Base-by-base conservation (phyloP, 2,888 invertebrate genomes). In the Lepidonotus clava region DNA sequence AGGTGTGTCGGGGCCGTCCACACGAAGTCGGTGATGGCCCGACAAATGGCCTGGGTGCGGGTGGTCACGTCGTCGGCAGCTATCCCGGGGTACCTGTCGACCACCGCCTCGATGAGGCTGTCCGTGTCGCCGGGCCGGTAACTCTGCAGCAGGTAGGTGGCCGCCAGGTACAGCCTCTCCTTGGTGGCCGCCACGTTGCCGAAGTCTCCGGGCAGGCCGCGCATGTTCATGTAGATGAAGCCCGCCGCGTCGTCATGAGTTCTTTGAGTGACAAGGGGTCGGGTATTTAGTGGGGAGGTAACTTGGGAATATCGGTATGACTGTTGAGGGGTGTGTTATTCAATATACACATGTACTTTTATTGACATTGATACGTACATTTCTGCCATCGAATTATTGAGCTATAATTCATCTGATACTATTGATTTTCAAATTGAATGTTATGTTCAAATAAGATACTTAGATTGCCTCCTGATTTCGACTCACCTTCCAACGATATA, bases 171-270 rank as follows among this genome's bases (percentile, higher is more conserved):
- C 41, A 83, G 41, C 8, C 11, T 18, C 8, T 14, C n/a, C 51
- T 41, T 84, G 21, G 56, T 67, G 5, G 14, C 56, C 5, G 84
- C 84, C 0, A 61, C 28, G 40, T 84, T 84, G n/a, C 53, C 56
- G n/a, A 24, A n/a, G 40, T 84, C 24, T 38, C 84, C 84, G 2
- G 36, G 36, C 11, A 61, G 40, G n/a, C 84, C 84, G 6, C 56
- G 28, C 36, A 84, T 56, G 84, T 84, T 84, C 14, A 66, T 28
- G 67, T 66, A 84, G 11, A 84, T 24, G 40, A 66, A 84, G 40
- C 84, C 84, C 34, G 84, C 84, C 0, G 66, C 84, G 18, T 84
- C 84, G 28, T 84, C 61, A 18, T 66, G 11, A n/a, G 66, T 41
- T 14, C 66, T 76, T 51, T 11, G 76, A 21, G 24, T 24, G 11